Conservation (phyloP, 2,113 vertebrate genomes). For the Petrocephalus zakoni region DNA sequence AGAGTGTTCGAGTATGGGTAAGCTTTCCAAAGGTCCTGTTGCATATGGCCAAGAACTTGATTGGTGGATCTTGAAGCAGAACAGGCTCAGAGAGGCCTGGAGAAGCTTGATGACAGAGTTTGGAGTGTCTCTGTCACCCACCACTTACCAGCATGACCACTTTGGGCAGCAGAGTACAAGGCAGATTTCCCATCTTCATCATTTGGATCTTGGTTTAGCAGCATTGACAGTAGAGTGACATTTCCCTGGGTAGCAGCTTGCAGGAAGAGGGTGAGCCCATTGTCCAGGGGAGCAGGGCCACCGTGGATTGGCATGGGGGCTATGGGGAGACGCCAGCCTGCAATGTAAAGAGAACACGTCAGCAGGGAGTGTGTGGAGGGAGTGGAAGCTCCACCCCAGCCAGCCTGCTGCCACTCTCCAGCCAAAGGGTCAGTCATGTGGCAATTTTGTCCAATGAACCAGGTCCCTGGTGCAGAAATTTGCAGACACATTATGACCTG, state of each 20-base stretch:
- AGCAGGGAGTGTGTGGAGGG: slow-evolving; percentile 26
- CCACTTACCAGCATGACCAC: slow-evolving; percentile 85
- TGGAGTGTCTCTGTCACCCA: background rate
- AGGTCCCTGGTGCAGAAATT: background rate
- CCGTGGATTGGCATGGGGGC: slow-evolving; percentile 82
- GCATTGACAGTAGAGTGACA: slow-evolving; percentile 99
- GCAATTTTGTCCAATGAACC: background rate
- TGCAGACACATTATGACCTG: background rate
- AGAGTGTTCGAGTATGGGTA: background rate
- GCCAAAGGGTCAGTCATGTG: background rate
- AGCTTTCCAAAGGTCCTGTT: background rate
- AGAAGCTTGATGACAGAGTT: background rate
- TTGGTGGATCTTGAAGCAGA: background rate
- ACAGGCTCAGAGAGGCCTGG: background rate
- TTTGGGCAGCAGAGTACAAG: slow-evolving; percentile 98
- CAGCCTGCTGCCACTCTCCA: background rate
- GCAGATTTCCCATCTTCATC: slow-evolving; percentile 77
- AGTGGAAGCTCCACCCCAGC: background rate
- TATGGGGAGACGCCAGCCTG: slow-evolving; percentile 99
- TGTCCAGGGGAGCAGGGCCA: slow-evolving; percentile 98
- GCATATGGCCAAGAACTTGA: background rate
- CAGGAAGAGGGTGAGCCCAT: slow-evolving; percentile 94
- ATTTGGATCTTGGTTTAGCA: slow-evolving; percentile 90
- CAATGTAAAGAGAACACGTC: slow-evolving; percentile 70
- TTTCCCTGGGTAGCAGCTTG: slow-evolving; percentile 99